These are phyloP conservation scores for Latrodectus elegans DNA, from an alignment of 2,888 invertebrate species.

Conservation along the genomic window DNA sequence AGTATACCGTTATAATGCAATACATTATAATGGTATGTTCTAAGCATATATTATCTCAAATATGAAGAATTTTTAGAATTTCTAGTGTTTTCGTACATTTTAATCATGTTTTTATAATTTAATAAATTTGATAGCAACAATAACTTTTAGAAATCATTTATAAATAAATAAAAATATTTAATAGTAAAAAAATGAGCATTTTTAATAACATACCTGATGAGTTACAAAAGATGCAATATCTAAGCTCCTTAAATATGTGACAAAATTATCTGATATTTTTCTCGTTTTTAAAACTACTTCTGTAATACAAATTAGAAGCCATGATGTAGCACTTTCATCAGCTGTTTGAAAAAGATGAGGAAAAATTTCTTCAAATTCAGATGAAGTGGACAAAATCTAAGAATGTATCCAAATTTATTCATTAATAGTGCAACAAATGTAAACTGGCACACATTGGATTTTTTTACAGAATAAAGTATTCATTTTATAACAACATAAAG, in stretches of 20 bases:
- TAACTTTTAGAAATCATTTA: not conserved
- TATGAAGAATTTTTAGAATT: too few species aligned
- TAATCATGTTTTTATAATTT: too few species aligned
- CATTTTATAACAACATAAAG: too few species aligned
- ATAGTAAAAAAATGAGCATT: not conserved
- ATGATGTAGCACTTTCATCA: conserved; percentile 29
- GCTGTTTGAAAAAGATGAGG: conserved; percentile 1
- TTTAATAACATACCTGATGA: conserved; percentile 1
- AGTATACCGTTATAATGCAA: too few species aligned
- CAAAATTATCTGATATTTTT: conserved; percentile 24
- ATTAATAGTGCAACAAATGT: too few species aligned
- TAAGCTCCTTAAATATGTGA: conserved; percentile 15
- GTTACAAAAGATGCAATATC: conserved; percentile 10
- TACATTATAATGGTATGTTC: too few species aligned
- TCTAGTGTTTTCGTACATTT: too few species aligned
- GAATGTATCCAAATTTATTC: not conserved
- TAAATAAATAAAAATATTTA: not conserved
- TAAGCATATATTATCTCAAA: too few species aligned
- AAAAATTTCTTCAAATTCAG: conserved; percentile 39
- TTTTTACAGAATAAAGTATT: too few species aligned
- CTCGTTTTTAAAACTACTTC: conserved; percentile 38
- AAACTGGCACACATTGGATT: too few species aligned
- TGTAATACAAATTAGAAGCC: conserved; percentile 27
- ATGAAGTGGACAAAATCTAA: conserved; percentile 29
- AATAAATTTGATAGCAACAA: too few species aligned